Conservation (phyloP, 2,888 invertebrate species). For the Steinernema carpocapsae region DNA sequence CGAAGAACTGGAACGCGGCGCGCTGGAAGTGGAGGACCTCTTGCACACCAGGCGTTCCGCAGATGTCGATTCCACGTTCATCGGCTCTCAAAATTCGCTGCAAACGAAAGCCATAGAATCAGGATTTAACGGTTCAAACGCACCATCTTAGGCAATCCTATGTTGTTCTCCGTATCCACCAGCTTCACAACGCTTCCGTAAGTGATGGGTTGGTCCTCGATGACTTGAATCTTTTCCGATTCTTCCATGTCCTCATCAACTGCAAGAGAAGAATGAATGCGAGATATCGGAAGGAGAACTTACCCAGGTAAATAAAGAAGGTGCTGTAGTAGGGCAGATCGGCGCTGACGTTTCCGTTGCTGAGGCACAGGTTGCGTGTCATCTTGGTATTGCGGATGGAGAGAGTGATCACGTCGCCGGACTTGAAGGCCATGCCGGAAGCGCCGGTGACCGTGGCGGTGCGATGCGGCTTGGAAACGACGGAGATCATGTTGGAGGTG, state of each 20-base stretch:
- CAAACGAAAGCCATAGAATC: not conserved
- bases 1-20: constrained; percentile 12
- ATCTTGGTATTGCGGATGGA: constrained; percentile 1
- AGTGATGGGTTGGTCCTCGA: not conserved
- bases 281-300: not conserved
- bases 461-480: constrained; percentile 15
- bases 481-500: constrained; percentile 2
- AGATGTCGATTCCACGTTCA: constrained; percentile 4
- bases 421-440: not conserved
- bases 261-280: not conserved
- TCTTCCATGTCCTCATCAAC: constrained; percentile 12
- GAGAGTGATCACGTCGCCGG: not conserved
- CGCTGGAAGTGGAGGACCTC: constrained; percentile 19
- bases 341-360: not conserved
- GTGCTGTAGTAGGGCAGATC: constrained; percentile 14
- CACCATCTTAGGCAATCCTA: constrained; percentile 21
- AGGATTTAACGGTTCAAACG: not conserved
- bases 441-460: not conserved
- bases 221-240: not conserved
- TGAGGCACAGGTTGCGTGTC: constrained; percentile 8
- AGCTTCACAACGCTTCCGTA: constrained; percentile 11
- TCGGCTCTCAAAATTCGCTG: constrained; percentile 5
- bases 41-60: not conserved
- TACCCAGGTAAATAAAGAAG: not conserved
- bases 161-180: not conserved